Evolutionary conservation across 2,113 vertebrate species (phyloP).

Genomic region (Pluvianellus socialis): DNA sequence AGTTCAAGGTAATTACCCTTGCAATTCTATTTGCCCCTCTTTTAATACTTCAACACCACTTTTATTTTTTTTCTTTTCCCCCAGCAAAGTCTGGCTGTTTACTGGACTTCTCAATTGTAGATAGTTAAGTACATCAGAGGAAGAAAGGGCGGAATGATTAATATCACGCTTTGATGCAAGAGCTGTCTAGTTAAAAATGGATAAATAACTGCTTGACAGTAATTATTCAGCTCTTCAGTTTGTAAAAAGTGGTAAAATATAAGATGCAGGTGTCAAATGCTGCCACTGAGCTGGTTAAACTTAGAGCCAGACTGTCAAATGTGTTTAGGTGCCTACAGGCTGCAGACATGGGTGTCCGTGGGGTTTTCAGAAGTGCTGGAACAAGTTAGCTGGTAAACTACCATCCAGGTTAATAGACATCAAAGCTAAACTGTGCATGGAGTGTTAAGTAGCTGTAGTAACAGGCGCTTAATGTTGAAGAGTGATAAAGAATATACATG

Average conservation of each 20-base stretch:
- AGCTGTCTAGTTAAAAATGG: not conserved
- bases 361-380: not conserved
- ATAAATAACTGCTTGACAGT: not conserved
- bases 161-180: not conserved
- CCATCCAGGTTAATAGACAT: not conserved
- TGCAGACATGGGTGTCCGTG: not conserved
- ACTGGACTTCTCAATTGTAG: not conserved
- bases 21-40: not conserved
- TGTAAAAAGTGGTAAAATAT: not conserved
- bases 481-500: not conserved
- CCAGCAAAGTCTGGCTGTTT: not conserved
- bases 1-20: not conserved
- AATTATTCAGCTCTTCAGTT: not conserved
- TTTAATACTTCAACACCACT: not conserved
- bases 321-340: not conserved
- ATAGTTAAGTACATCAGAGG: not conserved
- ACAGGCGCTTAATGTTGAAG: not conserved
- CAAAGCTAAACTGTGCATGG: not conserved
- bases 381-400: not conserved
- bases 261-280: not conserved
- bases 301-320: not conserved
- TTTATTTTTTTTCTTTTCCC: not conserved
- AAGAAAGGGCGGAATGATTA: not conserved
- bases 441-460: not conserved
- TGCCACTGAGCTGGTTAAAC: not conserved